Evolutionary conservation across 2,113 vertebrate genomes (phyloP), one percentile per base, ranked within the genome.

Genomic region (Eurypyga helias): DNA sequence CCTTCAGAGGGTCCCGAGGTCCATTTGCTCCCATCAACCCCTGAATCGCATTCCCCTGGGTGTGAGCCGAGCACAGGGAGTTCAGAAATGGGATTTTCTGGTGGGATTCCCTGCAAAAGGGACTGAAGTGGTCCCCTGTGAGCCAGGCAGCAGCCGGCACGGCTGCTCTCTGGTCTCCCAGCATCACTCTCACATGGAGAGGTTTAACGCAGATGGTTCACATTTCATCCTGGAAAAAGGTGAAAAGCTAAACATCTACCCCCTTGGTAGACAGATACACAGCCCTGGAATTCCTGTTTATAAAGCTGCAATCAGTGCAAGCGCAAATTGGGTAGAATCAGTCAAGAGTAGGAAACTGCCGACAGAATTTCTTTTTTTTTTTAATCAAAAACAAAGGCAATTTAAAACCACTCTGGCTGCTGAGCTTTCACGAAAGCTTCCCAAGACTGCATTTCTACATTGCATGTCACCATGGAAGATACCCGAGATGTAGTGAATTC

Each of bases 131-230:
- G 6, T 38, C 31, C 34, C 1, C 0, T 13, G 25, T 8, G 24
- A 64, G 18, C 80, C 0, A 0, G 54, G 29, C 29, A 54, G 61
- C 61, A 49, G 49, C 36, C 80, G 73, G 36, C 25, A 75, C 1
- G 1, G 36, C n/a, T 31, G 24, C 46, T 52, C 31, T 34, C 36
- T 61, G 52, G 10, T 67, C 17, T 46, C 79, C 26, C 61, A 38
- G 43, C 49, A 69, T 38, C 29, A 2, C n/a, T 41, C 16, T 25
- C 41, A 15, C 0, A 0, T 3, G 3, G 46, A 65, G 57, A 71
- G 17, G 17, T 43, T 81, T 52, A 76, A 51, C 0, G 0, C 9
- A 21, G 45, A 34, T 0, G 0, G 36, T 14, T 57, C 10, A 0
- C 8, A 1, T 83, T 43, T 65, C 54, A 43, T 7, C 51, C 0